Base-by-base conservation (phyloP, 1,140 invertebrate genomes). In the Brachionus rotundiformis region DNA sequence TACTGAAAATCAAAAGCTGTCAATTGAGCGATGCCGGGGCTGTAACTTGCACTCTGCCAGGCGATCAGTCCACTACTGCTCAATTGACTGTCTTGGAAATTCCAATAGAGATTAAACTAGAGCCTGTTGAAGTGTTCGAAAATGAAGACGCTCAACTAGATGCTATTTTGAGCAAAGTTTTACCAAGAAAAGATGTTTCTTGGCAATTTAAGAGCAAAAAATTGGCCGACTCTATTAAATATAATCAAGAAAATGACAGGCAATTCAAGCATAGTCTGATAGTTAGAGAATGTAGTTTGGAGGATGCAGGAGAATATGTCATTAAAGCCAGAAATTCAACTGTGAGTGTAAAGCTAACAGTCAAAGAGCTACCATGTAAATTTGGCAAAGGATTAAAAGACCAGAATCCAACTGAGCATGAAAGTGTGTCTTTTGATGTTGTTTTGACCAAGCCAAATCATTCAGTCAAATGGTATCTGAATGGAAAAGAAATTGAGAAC, bases 231-330 rank as follows among this genome's bases (percentile, higher is more conserved):
- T 79, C 76, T 16, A 41, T 79, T 13, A 79, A 79, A 59, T 79
- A 79, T 79, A 33, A 54, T 41, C 47, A 59, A 54, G 76, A 79
- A 33, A 39, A 33, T 41, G 76, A 79, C 16, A 31, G 29, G 4
- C 25, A 79, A 13, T 36, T 54, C 31, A 39, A 39, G 23, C 47
- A 54, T 19, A 41, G n/a, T 25, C 41, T 79, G 41, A 19, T 36
- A n/a, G 19, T 79, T 36, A 54, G 76, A 10, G 76, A 79, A 11
- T 77, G 82, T 54, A 59, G 2, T 8, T 19, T 82, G 39, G 33
- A 82, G 27, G 83, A 83, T 61, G 54, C 82, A n/a, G 82, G 71
- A 29, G 81, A 83, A 61, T 82, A 82, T 65, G 71, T 59, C n/a
- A 63, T 83, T 19, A 81, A 31, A 41, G 73, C 81, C 19, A 65